Conservation (phyloP, 2,888 invertebrate species). For the Helobdella robusta region DNA sequence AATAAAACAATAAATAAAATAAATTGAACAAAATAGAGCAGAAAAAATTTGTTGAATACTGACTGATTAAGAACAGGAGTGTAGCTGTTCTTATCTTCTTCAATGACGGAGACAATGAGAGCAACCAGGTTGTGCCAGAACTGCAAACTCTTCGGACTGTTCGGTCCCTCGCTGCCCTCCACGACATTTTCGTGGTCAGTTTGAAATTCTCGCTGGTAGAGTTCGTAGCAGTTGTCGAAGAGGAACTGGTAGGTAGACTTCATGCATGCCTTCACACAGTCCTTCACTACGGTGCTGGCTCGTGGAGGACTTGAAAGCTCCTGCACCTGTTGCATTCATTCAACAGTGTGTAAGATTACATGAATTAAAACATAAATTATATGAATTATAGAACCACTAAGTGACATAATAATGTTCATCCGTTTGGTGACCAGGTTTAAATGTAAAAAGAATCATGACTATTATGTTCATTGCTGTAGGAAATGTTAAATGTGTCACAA, state of each 20-base stretch:
- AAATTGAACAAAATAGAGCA: neutral
- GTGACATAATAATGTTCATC: too few species aligned
- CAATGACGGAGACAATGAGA: constrained; percentile 92
- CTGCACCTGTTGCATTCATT: too few species aligned
- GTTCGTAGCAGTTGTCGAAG: constrained; percentile 95
- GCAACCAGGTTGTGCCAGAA: constrained; percentile 97
- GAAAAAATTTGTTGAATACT: constrained; percentile 31
- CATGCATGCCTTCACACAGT: constrained; percentile 96
- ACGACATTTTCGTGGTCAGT: constrained; percentile 66
- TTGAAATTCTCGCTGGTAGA: constrained; percentile 62
- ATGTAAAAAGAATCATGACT: too few species aligned
- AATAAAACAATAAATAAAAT: too few species aligned
- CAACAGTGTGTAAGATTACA: too few species aligned
- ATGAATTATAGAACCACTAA: too few species aligned
- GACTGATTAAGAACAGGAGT: constrained; percentile 89
- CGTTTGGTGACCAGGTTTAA: too few species aligned
- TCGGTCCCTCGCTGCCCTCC: constrained; percentile 52
- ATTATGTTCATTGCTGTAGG: too few species aligned
- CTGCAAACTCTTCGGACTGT: constrained; percentile 75
- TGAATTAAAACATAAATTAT: too few species aligned
- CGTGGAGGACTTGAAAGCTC: constrained; percentile 94
- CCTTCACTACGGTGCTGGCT: constrained; percentile 95
- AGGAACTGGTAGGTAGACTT: constrained; percentile 97
- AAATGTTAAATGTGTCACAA: too few species aligned
- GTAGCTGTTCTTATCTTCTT: constrained; percentile 95